Conservation (phyloP, 2,888 invertebrate genomes). For the Eupithecia exiguata region DNA sequence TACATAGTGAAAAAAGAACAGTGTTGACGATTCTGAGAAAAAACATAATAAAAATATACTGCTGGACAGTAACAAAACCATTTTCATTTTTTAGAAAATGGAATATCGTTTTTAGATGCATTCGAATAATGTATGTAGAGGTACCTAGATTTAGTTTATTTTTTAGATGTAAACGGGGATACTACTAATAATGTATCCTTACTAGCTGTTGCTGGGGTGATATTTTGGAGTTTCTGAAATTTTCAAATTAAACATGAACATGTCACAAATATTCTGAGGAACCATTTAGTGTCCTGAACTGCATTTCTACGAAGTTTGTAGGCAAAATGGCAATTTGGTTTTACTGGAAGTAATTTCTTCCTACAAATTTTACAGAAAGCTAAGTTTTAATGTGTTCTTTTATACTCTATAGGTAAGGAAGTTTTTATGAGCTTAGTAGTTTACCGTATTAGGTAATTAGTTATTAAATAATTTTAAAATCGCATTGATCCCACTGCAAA, state of each 20-base stretch:
- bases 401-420: neutral
- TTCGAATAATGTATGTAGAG: neutral
- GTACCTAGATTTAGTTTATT: neutral
- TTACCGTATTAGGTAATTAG: neutral
- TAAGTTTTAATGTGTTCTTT: neutral
- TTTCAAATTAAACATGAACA: neutral
- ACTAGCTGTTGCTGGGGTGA: neutral
- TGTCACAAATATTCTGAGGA: neutral
- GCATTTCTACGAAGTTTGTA: conserved; percentile 12
- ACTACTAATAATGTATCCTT: too few species aligned
- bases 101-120: too few species aligned
- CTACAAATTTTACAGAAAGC: neutral
- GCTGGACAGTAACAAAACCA: neutral
- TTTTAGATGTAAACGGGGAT: neutral
- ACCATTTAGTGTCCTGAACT: conserved; percentile 6
- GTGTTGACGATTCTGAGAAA: neutral
- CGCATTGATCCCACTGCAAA: neutral
- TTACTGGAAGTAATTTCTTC: neutral
- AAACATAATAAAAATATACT: neutral
- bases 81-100: neutral
- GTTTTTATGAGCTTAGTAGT: neutral
- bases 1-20: neutral
- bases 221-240: too few species aligned
- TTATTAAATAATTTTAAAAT: neutral
- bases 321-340: conserved; percentile 7